Conservation (phyloP, 2,113 vertebrate species). For the Seriola aureovittata region DNA sequence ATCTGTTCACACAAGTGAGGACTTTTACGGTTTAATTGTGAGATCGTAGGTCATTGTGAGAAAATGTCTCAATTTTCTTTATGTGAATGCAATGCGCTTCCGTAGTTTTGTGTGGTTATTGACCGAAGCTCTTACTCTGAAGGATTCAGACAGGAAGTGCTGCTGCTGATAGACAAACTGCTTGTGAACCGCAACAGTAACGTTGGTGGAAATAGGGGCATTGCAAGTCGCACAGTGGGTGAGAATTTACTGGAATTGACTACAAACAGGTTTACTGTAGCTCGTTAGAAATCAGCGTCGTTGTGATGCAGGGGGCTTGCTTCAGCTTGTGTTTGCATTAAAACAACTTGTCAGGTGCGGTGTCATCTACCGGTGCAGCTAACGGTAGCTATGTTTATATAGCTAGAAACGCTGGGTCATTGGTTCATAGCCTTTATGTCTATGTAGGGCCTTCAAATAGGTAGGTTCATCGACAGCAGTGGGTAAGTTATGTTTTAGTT, state of each 20-base stretch:
- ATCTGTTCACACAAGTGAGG: not conserved
- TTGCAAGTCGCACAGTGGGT: slow-evolving; percentile 38
- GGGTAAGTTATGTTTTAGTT: not conserved
- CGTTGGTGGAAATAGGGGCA: not conserved
- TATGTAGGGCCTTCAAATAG: not conserved
- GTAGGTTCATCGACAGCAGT: not conserved
- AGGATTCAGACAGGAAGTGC: slow-evolving; percentile 8
- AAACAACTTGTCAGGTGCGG: not conserved
- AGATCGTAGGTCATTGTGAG: too few species aligned
- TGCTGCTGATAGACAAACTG: not conserved
- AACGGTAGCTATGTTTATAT: slow-evolving; percentile 19
- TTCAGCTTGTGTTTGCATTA: not conserved
- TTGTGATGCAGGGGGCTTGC: not conserved
- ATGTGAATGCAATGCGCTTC: not conserved
- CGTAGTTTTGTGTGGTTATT: not conserved
- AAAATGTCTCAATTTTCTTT: too few species aligned
- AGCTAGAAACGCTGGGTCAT: not conserved
- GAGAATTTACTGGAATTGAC: not conserved
- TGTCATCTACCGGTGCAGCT: slow-evolving; percentile 21
- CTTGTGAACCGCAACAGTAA: slow-evolving; percentile 1
- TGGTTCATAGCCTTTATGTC: not conserved
- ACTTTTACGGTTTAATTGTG: not conserved
- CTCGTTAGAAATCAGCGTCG: not conserved
- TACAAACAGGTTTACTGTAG: too few species aligned
- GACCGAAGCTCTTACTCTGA: slow-evolving; percentile 47